Evolutionary conservation across 1,140 invertebrate genomes (phyloP), one percentile per base, ranked within the genome.

Genomic region (Pantala flavescens): DNA sequence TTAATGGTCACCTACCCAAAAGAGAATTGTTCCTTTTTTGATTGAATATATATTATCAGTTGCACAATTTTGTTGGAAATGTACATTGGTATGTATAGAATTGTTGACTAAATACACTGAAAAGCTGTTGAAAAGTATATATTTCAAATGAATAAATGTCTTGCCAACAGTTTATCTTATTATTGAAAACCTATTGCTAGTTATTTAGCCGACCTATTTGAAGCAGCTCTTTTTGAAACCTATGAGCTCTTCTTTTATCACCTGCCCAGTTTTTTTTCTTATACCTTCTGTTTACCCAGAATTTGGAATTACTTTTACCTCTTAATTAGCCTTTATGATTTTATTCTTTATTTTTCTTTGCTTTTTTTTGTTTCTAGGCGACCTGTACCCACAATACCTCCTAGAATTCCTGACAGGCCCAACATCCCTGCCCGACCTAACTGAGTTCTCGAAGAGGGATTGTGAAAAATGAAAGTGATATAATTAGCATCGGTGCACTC

Each of bases 11-110:
- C 49, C 49, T 19, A 63, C 14, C 49, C 49, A 63, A 63, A 63
- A 63, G n/a, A 19, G 49, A 36, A 36, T 63, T 63, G 49, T 63
- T 63, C 49, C 49, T 63, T 63, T 63, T 63, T 63, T 63, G 49
- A 63, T 63, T 63, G n/a, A 63, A 63, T 63, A 63, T 63, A 63
- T 63, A 63, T 63, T 63, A 63, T 63, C 49, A 63, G 49, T 63
- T 63, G 49, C 49, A 63, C 49, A 63, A 63, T 63, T 63, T 63
- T 63, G 49, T 63, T 63, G 49, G 49, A 63, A 63, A 63, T 63
- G 49, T 63, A 63, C 49, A 63, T 63, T 63, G 49, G 49, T 63
- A 63, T 63, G 49, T 63, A 63, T 63, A 63, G 49, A 7, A 63
- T 63, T 63, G 49, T 63, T 63, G 49, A 63, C 14, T 19, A 63